A percentile compares a stretch with the other conserved stretches of the same genome.
phyloP scores from a whole-genome alignment of 2,888 invertebrate species.

The Sphaerophoria rueppellii region DNA sequence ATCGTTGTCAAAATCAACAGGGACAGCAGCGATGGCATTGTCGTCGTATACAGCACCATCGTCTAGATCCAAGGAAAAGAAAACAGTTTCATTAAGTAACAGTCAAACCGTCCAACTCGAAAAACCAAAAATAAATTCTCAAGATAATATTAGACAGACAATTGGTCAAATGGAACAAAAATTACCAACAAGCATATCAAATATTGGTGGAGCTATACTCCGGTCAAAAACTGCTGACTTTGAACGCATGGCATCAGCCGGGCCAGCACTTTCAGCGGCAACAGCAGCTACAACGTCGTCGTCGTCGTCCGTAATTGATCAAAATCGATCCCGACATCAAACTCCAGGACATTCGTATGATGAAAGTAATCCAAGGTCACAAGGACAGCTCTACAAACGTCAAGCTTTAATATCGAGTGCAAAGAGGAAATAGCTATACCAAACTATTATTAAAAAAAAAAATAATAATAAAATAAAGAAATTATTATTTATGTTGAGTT shows the following conservation, averaged over 20 bases:
- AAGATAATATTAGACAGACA: background rate
- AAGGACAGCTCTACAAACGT: conserved; percentile 87
- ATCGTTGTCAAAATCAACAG: conserved; percentile 26
- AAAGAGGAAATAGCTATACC: conserved; percentile 68
- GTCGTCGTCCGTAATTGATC: no score
- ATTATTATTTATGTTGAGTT: background rate
- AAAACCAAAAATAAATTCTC: conserved; percentile 38
- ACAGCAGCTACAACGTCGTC: conserved; percentile 11
- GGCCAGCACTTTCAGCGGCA: conserved; percentile 16
- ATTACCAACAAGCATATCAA: conserved; percentile 85
- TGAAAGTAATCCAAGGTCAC: background rate
- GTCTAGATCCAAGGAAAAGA: conserved; percentile 43
- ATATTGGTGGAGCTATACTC: conserved; percentile 86
- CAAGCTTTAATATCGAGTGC: conserved; percentile 92
- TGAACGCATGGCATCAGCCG: conserved; percentile 81
- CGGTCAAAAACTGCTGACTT: conserved; percentile 87
- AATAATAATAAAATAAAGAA: background rate
- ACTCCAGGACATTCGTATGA: conserved; percentile 11
- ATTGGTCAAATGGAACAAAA: conserved; percentile 78
- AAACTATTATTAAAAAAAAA: no score
- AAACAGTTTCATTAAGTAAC: conserved; percentile 23
- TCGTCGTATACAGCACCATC: background rate
- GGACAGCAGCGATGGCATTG: background rate
- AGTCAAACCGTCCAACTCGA: conserved; percentile 64
- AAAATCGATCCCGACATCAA: background rate